Percentiles rank a stretch among this genome's conserved stretches.
These are phyloP conservation scores for Aphidoletes aphidimyza DNA, from an alignment of 2,888 invertebrate genomes.

Conservation along the genomic window DNA sequence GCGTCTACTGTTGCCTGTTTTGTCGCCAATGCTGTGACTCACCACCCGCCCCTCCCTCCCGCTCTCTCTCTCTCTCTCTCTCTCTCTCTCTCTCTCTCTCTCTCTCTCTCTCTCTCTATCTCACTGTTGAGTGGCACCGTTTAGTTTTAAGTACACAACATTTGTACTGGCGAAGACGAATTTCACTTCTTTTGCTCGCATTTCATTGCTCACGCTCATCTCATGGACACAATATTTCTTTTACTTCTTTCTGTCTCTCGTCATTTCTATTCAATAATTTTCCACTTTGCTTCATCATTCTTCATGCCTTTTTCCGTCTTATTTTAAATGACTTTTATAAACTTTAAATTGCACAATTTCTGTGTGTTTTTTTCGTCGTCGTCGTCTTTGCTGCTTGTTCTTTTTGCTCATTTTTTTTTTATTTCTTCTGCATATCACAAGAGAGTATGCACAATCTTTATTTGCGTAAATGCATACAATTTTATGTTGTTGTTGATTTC, in stretches of 20 bases:
- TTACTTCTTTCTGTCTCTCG: neutral
- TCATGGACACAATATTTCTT: neutral
- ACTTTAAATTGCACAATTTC: constrained; percentile 52
- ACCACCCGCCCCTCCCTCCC: too few species aligned
- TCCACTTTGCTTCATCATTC: constrained; percentile 5
- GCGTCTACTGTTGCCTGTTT: neutral
- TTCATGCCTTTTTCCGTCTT: neutral
- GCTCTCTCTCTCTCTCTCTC: too few species aligned
- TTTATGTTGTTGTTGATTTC: neutral
- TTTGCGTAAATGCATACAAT: neutral
- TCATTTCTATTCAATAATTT: constrained; percentile 35
- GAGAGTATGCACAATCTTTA: neutral
- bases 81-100: too few species aligned
- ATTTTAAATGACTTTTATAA: constrained; percentile 52
- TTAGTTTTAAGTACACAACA: constrained; percentile 38
- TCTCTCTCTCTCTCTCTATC: too few species aligned
- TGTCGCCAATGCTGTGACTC: too few species aligned
- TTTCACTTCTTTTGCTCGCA: neutral
- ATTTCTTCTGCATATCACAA: too few species aligned
- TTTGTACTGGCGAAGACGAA: neutral
- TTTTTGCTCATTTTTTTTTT: neutral
- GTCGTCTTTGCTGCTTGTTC: neutral
- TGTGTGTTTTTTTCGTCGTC: too few species aligned
- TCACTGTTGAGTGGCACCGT: constrained; percentile 7
- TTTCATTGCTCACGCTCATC: neutral